Conservation (phyloP, 2,888 invertebrate species). For the Thymelicus acteon region DNA sequence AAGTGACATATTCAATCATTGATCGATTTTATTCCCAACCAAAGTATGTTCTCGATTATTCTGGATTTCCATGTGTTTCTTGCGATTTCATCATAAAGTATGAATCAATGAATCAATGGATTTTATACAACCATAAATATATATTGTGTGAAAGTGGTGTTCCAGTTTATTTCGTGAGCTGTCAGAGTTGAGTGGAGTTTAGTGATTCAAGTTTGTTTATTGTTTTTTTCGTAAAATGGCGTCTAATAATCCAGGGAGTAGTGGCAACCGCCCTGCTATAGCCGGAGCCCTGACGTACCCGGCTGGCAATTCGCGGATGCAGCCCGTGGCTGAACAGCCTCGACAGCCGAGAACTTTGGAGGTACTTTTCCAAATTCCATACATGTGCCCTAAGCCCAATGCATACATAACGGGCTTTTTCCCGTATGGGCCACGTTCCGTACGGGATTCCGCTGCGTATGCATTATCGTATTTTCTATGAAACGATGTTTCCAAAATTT, state of each 20-base stretch:
- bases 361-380: slow-evolving; percentile 49
- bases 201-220: not conserved
- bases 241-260: slow-evolving; percentile 56
- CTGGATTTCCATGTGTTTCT: not conserved
- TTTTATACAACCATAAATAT: not conserved
- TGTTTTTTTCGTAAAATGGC: slow-evolving; percentile 51
- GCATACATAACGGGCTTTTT: no score
- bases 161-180: not conserved
- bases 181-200: not conserved
- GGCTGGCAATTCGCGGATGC: slow-evolving; percentile 46
- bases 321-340: slow-evolving; percentile 57
- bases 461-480: no score
- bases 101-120: slow-evolving; percentile 6
- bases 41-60: not conserved
- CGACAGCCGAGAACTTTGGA: slow-evolving; percentile 71
- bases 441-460: no score
- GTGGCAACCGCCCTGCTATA: slow-evolving; percentile 49
- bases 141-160: not conserved
- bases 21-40: no score
- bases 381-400: no score
- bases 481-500: no score
- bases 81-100: slow-evolving; percentile 36
- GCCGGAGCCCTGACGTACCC: slow-evolving; percentile 61
- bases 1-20: no score
- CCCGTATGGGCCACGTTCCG: no score